Conservation (phyloP, 2,888 invertebrate genomes). For the Rhagonycha lutea region DNA sequence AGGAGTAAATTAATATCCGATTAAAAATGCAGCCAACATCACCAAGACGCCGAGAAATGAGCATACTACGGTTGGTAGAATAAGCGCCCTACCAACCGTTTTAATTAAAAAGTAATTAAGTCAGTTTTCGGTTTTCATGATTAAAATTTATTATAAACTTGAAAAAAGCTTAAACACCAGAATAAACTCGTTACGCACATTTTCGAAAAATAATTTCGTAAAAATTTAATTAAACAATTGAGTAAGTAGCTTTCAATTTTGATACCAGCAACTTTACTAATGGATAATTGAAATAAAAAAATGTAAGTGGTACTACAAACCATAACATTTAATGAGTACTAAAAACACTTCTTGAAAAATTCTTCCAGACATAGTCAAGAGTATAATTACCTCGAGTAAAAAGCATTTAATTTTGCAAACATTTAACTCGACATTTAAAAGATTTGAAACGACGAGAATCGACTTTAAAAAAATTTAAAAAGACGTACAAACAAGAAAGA, state of each 20-base stretch:
- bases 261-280: not conserved
- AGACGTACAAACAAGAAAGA: constrained; percentile 28
- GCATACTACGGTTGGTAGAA: constrained; percentile 31
- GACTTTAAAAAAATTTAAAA: constrained; percentile 31
- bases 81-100: constrained; percentile 33
- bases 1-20: constrained; percentile 33
- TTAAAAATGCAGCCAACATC: constrained; percentile 34
- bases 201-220: not conserved
- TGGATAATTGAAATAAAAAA: not conserved
- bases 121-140: constrained; percentile 40
- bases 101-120: constrained; percentile 44
- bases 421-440: constrained; percentile 34
- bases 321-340: constrained; percentile 30
- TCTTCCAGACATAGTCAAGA: constrained; percentile 18
- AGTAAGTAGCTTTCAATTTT: not conserved
- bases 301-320: not conserved
- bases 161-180: constrained; percentile 34
- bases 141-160: constrained; percentile 39
- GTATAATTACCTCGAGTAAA: constrained; percentile 34
- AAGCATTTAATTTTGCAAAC: constrained; percentile 38
- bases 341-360: constrained; percentile 36
- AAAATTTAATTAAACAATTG: not conserved
- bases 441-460: constrained; percentile 35
- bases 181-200: constrained; percentile 31
- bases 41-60: constrained; percentile 29